These are phyloP conservation scores for Sepioteuthis lessoniana DNA, from an alignment of 2,888 invertebrate genomes.

Conservation along the genomic window DNA sequence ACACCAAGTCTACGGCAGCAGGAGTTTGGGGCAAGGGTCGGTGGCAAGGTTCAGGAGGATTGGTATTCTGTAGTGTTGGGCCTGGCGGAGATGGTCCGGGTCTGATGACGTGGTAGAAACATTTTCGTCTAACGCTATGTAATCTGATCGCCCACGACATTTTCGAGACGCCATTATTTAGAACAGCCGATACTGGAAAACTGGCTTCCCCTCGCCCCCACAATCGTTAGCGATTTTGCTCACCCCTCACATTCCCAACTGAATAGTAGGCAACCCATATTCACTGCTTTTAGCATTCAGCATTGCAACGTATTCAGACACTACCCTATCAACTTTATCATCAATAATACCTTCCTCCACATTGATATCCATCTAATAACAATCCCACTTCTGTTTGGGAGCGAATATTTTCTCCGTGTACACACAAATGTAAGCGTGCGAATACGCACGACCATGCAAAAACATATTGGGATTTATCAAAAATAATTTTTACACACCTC, in stretches of 20 bases:
- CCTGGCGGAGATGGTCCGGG: not conserved
- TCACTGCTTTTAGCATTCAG: not conserved
- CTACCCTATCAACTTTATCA: not conserved
- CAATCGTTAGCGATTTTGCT: not conserved
- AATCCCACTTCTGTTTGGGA: not conserved
- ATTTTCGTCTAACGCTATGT: not conserved
- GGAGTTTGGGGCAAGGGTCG: not conserved
- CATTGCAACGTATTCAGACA: not conserved
- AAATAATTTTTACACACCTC: too few species aligned
- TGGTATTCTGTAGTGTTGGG: not conserved
- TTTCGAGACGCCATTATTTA: not conserved
- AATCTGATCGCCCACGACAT: constrained; percentile 6
- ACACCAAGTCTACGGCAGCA: not conserved
- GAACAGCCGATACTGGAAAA: not conserved
- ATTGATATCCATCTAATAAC: not conserved
- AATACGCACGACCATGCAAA: too few species aligned
- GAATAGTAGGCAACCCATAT: not conserved
- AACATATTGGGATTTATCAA: too few species aligned
- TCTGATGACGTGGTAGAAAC: not conserved
- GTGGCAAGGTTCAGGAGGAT: not conserved
- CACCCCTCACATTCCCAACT: not conserved
- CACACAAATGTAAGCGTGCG: not conserved
- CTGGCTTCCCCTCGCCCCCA: not conserved
- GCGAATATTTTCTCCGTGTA: not conserved
- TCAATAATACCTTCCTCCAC: not conserved